These are phyloP conservation scores for Zapus hudsonius DNA, from an alignment of 2,113 vertebrate species.

Conservation along the genomic window DNA sequence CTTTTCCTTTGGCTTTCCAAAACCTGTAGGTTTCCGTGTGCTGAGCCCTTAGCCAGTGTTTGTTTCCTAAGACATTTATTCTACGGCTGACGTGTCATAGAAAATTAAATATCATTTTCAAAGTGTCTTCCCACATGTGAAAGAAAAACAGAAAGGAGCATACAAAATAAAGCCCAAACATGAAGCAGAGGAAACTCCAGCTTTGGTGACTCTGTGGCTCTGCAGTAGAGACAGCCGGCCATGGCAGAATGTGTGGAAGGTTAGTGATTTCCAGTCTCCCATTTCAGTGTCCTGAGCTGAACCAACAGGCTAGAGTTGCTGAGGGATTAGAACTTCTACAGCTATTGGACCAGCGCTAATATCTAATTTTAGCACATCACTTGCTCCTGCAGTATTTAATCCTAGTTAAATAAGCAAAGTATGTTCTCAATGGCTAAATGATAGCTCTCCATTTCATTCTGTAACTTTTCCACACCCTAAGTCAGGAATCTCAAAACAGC, in stretches of 20 bases:
- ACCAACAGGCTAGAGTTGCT: slow-evolving; percentile 79
- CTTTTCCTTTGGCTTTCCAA: not conserved
- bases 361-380: slow-evolving; percentile 86
- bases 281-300: slow-evolving; percentile 84
- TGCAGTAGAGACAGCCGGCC: not conserved
- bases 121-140: slow-evolving; percentile 27
- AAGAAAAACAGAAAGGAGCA: slow-evolving; percentile 30
- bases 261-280: slow-evolving; percentile 73
- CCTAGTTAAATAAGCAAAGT: slow-evolving; percentile 81
- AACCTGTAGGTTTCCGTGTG: not conserved
- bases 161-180: slow-evolving; percentile 55
- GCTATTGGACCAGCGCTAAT: slow-evolving; percentile 79
- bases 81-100: not conserved
- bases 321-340: slow-evolving; percentile 82
- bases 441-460: slow-evolving; percentile 80
- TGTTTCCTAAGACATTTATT: not conserved
- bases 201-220: slow-evolving; percentile 55
- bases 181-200: slow-evolving; percentile 53
- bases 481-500: slow-evolving; percentile 72
- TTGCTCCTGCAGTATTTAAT: slow-evolving; percentile 83
- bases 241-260: slow-evolving; percentile 49
- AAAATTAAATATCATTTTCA: slow-evolving; percentile 58
- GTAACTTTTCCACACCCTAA: slow-evolving; percentile 78
- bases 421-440: slow-evolving; percentile 80
- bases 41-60: not conserved